Conservation (phyloP, 2,113 vertebrate genomes). For the Acrocephalus arundinaceus region DNA sequence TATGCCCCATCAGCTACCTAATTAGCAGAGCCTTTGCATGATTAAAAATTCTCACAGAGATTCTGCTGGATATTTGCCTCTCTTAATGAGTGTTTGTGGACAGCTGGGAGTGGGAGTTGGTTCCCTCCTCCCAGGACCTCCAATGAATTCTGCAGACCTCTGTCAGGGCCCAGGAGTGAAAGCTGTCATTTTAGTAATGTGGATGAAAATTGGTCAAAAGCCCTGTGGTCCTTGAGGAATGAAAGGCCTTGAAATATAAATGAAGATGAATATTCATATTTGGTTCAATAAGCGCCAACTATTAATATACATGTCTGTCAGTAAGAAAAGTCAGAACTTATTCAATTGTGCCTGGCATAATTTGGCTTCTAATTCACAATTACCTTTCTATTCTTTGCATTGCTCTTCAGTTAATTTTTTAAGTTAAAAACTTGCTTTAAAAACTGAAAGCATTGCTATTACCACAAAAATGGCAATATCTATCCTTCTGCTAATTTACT, state of each 20-base stretch:
- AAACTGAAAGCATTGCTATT: not conserved
- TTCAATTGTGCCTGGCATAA: slow-evolving; percentile 85
- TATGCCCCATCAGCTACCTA: slow-evolving; percentile 99
- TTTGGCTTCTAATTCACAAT: slow-evolving; percentile 87
- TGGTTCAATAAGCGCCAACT: slow-evolving; percentile 94
- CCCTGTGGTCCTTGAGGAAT: slow-evolving; percentile 86
- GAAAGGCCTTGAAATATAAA: slow-evolving; percentile 99
- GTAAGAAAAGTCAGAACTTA: slow-evolving; percentile 82
- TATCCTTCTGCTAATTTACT: not conserved
- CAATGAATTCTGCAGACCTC: slow-evolving; percentile 92
- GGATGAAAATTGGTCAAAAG: slow-evolving; percentile 94
- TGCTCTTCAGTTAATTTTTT: slow-evolving; percentile 32
- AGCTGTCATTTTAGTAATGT: slow-evolving; percentile 97
- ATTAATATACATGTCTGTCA: slow-evolving; percentile 99
- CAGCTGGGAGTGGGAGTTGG: slow-evolving; percentile 91
- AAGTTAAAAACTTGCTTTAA: not conserved
- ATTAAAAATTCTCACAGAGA: slow-evolving; percentile 99
- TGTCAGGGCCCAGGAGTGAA: slow-evolving; percentile 98
- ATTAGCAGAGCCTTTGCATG: slow-evolving; percentile 97
- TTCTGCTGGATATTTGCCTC: slow-evolving; percentile 98
- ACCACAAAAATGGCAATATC: not conserved
- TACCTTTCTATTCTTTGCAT: slow-evolving; percentile 82
- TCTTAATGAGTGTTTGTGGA: slow-evolving; percentile 99
- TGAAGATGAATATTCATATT: slow-evolving; percentile 99
- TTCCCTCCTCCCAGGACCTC: slow-evolving; percentile 89